Percentiles rank a stretch among this genome's conserved stretches.
These are phyloP conservation scores for Ochotona curzoniae DNA, from an alignment of 2,113 vertebrate species.

Conservation along the genomic window DNA sequence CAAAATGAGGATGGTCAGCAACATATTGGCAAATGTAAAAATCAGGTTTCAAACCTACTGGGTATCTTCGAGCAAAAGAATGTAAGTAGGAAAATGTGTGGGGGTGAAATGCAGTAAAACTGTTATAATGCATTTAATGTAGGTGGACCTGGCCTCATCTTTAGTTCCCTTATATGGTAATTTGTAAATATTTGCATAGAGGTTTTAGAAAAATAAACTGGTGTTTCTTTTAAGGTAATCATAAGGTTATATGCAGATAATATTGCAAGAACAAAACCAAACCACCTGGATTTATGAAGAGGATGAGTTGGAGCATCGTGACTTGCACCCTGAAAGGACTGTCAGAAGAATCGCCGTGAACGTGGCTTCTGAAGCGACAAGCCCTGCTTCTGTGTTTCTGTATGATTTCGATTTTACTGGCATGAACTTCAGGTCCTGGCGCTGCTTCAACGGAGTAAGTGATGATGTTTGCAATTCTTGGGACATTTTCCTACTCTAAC, in stretches of 20 bases:
- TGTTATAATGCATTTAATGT: not conserved
- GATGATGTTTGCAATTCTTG: not conserved
- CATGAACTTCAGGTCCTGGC: not conserved
- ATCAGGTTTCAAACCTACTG: not conserved
- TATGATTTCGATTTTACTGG: conserved; percentile 1
- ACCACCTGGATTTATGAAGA: conserved; percentile 30
- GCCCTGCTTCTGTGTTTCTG: not conserved
- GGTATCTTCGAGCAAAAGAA: not conserved
- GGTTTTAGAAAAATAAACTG: conserved; percentile 51
- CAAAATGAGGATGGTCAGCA: not conserved
- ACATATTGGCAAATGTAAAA: conserved; percentile 26
- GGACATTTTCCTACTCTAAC: not conserved
- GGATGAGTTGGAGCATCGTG: not conserved
- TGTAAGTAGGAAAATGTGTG: conserved; percentile 1
- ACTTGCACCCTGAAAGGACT: conserved; percentile 42
- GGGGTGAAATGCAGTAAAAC: not conserved
- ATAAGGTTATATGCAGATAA: not conserved
- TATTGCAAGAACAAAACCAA: no score
- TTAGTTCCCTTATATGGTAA: not conserved
- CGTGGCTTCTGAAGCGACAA: not conserved
- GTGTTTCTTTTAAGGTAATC: conserved; percentile 28
- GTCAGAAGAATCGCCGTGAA: not conserved
- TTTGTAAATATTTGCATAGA: not conserved
- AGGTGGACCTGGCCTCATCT: not conserved
- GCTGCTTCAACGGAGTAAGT: not conserved